phyloP scores from a whole-genome alignment of 2,888 invertebrate species.

The Lutraria lutraria region DNA sequence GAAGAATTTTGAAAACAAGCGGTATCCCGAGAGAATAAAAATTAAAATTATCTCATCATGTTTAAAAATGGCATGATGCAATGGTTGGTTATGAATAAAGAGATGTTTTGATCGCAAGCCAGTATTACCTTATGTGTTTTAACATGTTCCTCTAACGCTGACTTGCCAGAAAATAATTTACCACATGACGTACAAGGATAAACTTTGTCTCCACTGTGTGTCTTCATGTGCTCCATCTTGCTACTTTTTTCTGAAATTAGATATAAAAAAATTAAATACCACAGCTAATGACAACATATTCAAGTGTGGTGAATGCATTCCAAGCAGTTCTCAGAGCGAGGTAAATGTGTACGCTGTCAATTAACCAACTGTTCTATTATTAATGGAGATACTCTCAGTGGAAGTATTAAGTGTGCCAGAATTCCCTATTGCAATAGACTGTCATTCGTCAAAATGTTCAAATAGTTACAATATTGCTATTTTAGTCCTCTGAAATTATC shows the following conservation, averaged over 20 bases:
- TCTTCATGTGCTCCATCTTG: slow-evolving; percentile 87
- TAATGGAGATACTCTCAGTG: neutral
- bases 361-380: neutral
- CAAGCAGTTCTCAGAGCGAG: neutral
- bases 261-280: neutral
- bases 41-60: no score
- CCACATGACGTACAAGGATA: slow-evolving; percentile 87
- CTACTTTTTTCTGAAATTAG: slow-evolving; percentile 77
- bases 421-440: neutral
- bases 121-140: slow-evolving; percentile 71
- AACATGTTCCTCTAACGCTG: slow-evolving; percentile 68
- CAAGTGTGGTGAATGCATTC: neutral
- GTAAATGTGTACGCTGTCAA: neutral
- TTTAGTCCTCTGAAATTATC: neutral
- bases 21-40: no score
- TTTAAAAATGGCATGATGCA: no score
- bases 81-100: no score
- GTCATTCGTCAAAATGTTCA: neutral
- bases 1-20: no score
- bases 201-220: slow-evolving; percentile 87
- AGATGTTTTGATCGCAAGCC: neutral
- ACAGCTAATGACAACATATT: slow-evolving; percentile 71
- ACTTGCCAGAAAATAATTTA: slow-evolving; percentile 80
- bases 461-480: neutral
- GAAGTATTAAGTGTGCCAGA: no score